Percentiles rank a stretch among this genome's conserved stretches.
Conservation (phyloP, 2,797 vertebrate species). For the Urophycis tenuis region DNA sequence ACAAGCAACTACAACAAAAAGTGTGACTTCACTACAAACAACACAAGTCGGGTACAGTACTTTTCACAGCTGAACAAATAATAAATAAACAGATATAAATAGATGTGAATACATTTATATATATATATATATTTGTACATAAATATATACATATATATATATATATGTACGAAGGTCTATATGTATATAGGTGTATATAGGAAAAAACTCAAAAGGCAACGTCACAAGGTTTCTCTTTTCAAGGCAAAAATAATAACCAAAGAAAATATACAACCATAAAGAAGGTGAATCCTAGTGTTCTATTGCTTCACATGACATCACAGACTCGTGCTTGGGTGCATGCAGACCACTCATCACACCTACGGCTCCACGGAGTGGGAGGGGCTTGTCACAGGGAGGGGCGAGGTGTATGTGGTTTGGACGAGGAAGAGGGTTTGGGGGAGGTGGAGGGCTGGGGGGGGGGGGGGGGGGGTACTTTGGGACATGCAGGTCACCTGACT, state of each 20-base stretch:
- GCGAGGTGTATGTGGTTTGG: neutral
- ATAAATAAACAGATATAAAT: neutral
- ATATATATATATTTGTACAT: too few relatives aligned
- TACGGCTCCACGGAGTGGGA: neutral
- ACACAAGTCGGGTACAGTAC: neutral
- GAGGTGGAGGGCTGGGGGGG: too few relatives aligned
- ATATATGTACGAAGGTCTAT: too few relatives aligned
- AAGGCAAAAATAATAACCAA: neutral
- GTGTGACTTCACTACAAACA: neutral
- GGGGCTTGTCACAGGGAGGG: neutral
- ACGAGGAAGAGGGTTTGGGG: neutral
- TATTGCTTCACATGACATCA: conserved; percentile 8
- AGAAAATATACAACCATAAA: neutral
- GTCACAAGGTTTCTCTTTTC: neutral
- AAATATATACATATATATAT: too few relatives aligned
- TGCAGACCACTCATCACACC: conserved; percentile 58
- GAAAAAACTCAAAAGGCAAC: neutral
- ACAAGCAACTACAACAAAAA: neutral
- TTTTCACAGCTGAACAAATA: neutral
- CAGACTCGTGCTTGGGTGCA: conserved; percentile 53
- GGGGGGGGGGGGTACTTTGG: conserved; percentile 20
- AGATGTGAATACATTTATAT: too few relatives aligned
- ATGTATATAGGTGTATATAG: too few relatives aligned
- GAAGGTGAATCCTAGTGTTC: neutral
- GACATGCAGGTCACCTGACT: conserved; percentile 99